Evolutionary conservation across 2,113 vertebrate species (phyloP).

Genomic region (Bos indicus): DNA sequence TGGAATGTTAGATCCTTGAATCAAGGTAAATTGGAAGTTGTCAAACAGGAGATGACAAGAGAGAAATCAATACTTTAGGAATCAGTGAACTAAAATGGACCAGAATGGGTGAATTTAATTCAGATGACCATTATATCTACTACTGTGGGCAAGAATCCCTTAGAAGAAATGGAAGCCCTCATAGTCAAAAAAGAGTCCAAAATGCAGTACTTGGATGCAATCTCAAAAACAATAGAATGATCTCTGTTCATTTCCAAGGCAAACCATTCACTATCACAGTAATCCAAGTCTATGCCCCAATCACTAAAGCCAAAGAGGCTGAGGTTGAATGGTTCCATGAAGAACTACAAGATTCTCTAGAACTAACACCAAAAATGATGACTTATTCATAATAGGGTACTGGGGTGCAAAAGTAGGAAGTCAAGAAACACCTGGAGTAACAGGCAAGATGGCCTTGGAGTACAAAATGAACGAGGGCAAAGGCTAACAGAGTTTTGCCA

Average conservation of each 20-base stretch:
- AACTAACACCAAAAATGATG: background rate
- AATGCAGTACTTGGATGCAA: background rate
- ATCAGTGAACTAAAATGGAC: background rate
- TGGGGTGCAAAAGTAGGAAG: background rate
- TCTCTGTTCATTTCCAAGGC: background rate
- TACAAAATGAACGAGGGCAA: background rate
- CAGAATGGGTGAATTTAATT: background rate
- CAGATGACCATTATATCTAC: background rate
- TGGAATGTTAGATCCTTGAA: background rate
- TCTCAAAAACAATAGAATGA: background rate
- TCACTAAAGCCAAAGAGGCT: background rate
- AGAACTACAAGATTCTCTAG: background rate
- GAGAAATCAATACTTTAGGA: background rate
- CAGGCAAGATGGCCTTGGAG: background rate
- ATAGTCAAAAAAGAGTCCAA: background rate
- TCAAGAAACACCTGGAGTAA: background rate
- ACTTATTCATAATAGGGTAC: background rate
- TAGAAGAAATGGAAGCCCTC: background rate
- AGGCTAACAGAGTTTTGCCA: background rate
- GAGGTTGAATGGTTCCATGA: background rate
- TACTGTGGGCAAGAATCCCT: background rate
- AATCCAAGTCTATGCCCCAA: background rate
- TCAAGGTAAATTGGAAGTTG: background rate
- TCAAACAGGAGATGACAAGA: background rate
- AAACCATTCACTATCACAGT: background rate